A percentile compares a stretch with the other conserved stretches of the same genome.
These are phyloP conservation scores for Stichodactyla helianthus DNA, from an alignment of 64 coral and sea anemone species.

Conservation along the genomic window DNA sequence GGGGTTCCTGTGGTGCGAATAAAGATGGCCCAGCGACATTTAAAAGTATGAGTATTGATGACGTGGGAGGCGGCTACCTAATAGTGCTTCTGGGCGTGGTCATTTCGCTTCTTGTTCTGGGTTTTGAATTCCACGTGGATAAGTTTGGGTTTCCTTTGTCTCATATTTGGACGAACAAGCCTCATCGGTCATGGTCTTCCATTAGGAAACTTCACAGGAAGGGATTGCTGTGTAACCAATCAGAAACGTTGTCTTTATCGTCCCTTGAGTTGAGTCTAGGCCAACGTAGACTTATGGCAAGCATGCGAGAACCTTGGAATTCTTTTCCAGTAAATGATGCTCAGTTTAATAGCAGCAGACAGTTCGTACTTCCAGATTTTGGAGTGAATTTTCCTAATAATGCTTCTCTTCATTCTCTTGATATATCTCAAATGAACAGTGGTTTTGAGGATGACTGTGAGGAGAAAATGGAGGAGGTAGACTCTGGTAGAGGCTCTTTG, in stretches of 20 bases:
- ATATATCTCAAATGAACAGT: not conserved
- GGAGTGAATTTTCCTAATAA: not conserved
- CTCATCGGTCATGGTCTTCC: slow-evolving; percentile 7
- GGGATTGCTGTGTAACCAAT: not conserved
- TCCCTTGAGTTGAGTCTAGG: slow-evolving; percentile 21
- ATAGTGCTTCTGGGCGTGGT: slow-evolving; percentile 9
- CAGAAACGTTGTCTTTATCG: not conserved
- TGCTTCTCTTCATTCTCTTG: not conserved
- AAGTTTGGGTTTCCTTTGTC: slow-evolving; percentile 45
- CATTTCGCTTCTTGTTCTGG: not conserved
- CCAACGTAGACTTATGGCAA: not conserved
- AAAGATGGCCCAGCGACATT: not conserved
- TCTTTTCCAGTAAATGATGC: not conserved
- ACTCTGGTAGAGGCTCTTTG: not conserved
- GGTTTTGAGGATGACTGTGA: not conserved
- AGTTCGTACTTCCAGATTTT: not conserved
- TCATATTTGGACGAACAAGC: slow-evolving; percentile 36
- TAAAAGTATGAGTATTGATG: slow-evolving; percentile 17
- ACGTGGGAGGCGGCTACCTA: slow-evolving; percentile 9
- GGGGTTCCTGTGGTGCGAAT: slow-evolving; percentile 15
- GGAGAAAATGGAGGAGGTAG: not conserved
- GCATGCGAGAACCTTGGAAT: slow-evolving; percentile 2
- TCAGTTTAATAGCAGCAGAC: not conserved
- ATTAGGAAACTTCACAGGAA: slow-evolving; percentile 1
- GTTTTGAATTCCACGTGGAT: slow-evolving; percentile 21